Evolutionary conservation across 2,888 invertebrate species (phyloP).

Genomic region (Corbicula japonica): DNA sequence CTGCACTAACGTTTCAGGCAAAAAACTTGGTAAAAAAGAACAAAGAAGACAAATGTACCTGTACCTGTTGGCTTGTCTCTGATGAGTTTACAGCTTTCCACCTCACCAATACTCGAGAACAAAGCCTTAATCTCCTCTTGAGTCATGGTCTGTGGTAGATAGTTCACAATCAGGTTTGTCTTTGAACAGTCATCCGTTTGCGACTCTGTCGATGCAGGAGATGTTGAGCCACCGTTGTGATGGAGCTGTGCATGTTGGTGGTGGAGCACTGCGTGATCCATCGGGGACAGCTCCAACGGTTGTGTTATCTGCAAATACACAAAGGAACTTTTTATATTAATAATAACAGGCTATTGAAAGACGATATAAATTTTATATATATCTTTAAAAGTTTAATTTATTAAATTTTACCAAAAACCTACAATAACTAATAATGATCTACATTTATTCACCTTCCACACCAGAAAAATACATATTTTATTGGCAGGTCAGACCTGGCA

Average conservation of each 20-base stretch:
- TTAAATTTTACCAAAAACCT: too few species aligned
- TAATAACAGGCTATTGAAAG: too few species aligned
- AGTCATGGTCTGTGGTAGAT: constrained; percentile 99
- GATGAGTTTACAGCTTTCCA: constrained; percentile 99
- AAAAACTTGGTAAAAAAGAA: background rate
- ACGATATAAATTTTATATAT: too few species aligned
- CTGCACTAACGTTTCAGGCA: too few species aligned
- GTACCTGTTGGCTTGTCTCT: constrained; percentile 98
- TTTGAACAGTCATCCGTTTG: constrained; percentile 82
- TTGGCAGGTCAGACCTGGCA: constrained; percentile 14
- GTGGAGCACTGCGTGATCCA: constrained; percentile 77
- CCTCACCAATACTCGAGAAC: constrained; percentile 99
- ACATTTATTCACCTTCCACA: constrained; percentile 13
- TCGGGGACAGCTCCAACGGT: constrained; percentile 77
- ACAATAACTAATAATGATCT: too few species aligned
- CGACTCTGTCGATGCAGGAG: constrained; percentile 77
- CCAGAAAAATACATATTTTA: constrained; percentile 24
- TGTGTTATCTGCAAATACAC: constrained; percentile 79
- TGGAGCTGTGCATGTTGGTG: constrained; percentile 68
- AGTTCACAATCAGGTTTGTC: constrained; percentile 99
- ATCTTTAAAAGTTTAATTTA: too few species aligned
- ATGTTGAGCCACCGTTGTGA: constrained; percentile 81
- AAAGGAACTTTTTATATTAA: too few species aligned
- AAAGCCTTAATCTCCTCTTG: constrained; percentile 99
- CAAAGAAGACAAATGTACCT: constrained; percentile 64